phyloP scores from a whole-genome alignment of 2,113 vertebrate species.

The Psophia crepitans region DNA sequence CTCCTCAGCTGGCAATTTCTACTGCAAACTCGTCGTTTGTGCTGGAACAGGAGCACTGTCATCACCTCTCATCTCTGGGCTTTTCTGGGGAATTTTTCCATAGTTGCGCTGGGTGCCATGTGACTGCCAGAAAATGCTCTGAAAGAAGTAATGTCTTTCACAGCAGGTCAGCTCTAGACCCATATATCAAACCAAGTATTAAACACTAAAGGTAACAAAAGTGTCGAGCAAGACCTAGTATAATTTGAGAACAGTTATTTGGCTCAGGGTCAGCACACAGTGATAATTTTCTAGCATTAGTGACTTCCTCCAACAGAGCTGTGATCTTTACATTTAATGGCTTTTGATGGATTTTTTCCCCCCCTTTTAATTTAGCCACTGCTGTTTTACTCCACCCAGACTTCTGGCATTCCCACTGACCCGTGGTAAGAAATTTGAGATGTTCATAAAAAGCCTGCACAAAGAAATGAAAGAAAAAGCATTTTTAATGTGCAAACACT shows the following conservation, averaged over 20 bases:
- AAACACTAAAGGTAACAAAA: background rate
- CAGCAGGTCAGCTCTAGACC: background rate
- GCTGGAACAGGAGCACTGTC: background rate
- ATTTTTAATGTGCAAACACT: background rate
- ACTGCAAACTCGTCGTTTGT: background rate
- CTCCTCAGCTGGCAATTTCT: background rate
- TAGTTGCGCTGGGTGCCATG: background rate
- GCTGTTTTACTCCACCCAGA: background rate
- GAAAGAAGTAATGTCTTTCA: background rate
- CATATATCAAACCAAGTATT: background rate
- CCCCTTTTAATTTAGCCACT: background rate
- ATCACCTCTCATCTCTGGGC: background rate
- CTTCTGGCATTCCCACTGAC: background rate
- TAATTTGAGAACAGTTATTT: background rate
- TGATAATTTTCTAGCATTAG: background rate
- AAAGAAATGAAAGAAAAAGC: background rate
- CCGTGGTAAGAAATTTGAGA: background rate
- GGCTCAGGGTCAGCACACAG: background rate
- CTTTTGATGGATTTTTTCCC: background rate
- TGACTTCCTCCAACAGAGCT: background rate
- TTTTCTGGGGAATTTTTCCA: background rate
- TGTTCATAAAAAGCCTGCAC: accelerated
- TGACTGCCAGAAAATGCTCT: background rate
- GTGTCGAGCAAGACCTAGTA: background rate
- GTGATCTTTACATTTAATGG: background rate